Evolutionary conservation across 2,888 invertebrate genomes (phyloP), one percentile per base, ranked within the genome.

Genomic region (Mesochorus sp.): DNA sequence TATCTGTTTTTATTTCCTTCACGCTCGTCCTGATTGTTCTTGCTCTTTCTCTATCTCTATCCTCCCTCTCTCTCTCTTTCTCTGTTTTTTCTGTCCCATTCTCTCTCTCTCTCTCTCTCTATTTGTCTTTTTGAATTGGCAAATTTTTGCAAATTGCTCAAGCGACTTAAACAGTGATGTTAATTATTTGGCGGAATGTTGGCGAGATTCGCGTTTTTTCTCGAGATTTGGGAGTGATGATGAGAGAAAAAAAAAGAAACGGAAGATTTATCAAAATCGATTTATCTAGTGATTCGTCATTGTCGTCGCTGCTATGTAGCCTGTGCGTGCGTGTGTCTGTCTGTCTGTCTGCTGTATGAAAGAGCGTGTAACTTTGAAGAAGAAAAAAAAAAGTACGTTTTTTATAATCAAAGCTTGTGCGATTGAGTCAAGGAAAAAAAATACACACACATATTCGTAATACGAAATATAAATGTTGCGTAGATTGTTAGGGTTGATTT

Each of bases 331-430:
- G 14, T 39, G 31, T 28, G 34, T 62, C 62, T 42, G 62, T 68
- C 31, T 44, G 42, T 44, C 37, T 62, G 62, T 49, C n/a, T n/a
- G n/a, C n/a, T n/a, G 49, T 49, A 12, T 24, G 59, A 68, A 61
- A 53, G 53, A 42, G 17, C 49, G 72, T 68, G 61, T 73, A 59
- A 81, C 26, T 68, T 75, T 76, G 68, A 57, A n/a, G n/a, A n/a
- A n/a, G n/a, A n/a, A n/a, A n/a, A n/a, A 59, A 55, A 76, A 55
- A 70, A 78, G 77, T 64, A 78, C 77, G 77, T 75, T 80, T 80
- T 79, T 80, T 79, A 80, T 74, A 71, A 75, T 66, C 71, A 28
- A 72, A 75, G 74, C 78, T 80, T 80, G 70, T 74, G 75, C 57
- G 66, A 75, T 55, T 64, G 75, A 51, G 61, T 49, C 14, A 34